Percentiles rank a stretch among this genome's conserved stretches.
Conservation (phyloP, 2,797 vertebrate genomes). For the Halcyon smyrnensis region DNA sequence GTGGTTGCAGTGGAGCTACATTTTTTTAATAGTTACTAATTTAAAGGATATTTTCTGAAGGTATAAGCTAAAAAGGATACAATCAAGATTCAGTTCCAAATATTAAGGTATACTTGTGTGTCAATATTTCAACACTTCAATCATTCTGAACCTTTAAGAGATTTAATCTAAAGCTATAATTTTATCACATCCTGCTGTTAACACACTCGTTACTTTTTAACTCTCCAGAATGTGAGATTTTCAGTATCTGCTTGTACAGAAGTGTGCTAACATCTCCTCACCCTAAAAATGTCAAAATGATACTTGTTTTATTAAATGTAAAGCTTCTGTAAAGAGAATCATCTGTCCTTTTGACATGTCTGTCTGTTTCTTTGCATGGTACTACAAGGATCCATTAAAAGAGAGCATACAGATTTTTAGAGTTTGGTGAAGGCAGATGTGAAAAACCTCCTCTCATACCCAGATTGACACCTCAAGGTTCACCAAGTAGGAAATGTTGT, state of each 20-base stretch:
- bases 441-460: not conserved
- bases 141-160: not conserved
- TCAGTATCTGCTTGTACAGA: not conserved
- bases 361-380: not conserved
- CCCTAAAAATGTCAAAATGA: not conserved
- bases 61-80: not conserved
- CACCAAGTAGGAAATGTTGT: not conserved
- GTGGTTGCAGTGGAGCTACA: not conserved
- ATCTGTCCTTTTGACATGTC: not conserved
- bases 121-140: not conserved
- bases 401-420: not conserved
- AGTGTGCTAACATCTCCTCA: not conserved
- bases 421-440: not conserved
- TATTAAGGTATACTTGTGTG: not conserved
- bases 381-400: not conserved
- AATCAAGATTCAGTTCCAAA: not conserved
- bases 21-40: not conserved
- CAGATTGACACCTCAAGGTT: not conserved
- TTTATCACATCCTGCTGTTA: not conserved
- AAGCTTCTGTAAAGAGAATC: not conserved
- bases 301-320: not conserved
- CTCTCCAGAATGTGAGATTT: not conserved
- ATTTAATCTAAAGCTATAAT: not conserved
- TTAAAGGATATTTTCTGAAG: not conserved
- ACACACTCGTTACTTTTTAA: not conserved